A percentile compares a stretch with the other conserved stretches of the same genome.
These are phyloP conservation scores for Miniopterus natalensis DNA, from an alignment of 2,113 vertebrate species.

Conservation along the genomic window DNA sequence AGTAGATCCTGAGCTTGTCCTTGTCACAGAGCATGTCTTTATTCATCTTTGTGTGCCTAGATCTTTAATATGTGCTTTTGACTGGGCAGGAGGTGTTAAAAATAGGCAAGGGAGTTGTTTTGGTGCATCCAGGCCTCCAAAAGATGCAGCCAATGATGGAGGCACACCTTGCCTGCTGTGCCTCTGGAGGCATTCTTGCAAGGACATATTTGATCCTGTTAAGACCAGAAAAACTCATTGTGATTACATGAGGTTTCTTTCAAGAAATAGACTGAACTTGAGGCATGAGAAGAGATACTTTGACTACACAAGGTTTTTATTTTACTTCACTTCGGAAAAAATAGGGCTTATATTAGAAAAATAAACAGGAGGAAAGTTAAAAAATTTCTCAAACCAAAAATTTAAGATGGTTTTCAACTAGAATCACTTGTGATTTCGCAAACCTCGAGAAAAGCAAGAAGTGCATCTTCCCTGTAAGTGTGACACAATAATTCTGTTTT, in stretches of 20 bases:
- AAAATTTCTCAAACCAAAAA: background rate
- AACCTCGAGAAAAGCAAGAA: background rate
- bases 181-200: background rate
- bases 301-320: background rate
- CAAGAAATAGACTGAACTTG: background rate
- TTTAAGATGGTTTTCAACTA: background rate
- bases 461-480: background rate
- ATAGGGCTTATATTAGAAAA: background rate
- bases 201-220: background rate
- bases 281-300: background rate
- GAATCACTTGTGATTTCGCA: constrained; percentile 15
- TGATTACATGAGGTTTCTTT: background rate
- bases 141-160: background rate
- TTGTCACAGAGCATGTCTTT: background rate
- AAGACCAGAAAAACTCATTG: background rate
- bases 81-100: background rate
- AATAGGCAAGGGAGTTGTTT: background rate
- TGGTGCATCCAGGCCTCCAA: background rate
- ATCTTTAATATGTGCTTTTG: background rate
- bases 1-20: background rate
- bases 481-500: background rate
- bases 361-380: background rate
- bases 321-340: background rate
- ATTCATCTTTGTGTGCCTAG: background rate
- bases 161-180: too few relatives aligned